These are phyloP conservation scores for Callimico goeldii DNA, from an alignment of 2,797 vertebrate species.

Conservation along the genomic window DNA sequence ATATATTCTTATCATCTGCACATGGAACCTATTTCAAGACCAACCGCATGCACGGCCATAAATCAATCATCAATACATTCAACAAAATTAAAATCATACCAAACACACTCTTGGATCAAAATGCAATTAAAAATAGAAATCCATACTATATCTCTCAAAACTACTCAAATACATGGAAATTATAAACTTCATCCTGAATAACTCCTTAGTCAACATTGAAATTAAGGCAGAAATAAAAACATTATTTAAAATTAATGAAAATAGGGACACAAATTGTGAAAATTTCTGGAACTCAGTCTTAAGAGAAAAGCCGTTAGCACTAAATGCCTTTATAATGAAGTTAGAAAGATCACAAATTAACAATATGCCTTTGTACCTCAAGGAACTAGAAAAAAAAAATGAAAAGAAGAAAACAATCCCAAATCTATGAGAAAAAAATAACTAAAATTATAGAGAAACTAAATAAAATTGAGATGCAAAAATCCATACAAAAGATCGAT, in stretches of 20 bases:
- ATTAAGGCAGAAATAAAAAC: neutral
- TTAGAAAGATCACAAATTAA: neutral
- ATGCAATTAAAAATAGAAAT: neutral
- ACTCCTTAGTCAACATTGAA: neutral
- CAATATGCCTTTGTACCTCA: neutral
- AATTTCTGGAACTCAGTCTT: neutral
- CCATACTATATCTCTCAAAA: neutral
- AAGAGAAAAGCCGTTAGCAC: neutral
- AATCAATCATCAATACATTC: neutral
- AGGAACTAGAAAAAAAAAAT: neutral
- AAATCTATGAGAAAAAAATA: neutral
- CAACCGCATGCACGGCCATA: neutral
- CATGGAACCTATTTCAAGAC: neutral
- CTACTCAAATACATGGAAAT: neutral
- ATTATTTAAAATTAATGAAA: neutral
- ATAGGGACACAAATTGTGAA: neutral
- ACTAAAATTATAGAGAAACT: neutral
- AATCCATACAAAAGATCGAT: neutral
- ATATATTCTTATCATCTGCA: neutral
- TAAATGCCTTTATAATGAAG: neutral
- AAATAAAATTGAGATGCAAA: neutral
- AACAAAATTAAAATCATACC: neutral
- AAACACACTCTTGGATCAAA: neutral
- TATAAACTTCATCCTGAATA: neutral
- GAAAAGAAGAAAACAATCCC: neutral